These are phyloP conservation scores for Hymenopus coronatus DNA, from an alignment of 2,888 invertebrate species.

Conservation along the genomic window DNA sequence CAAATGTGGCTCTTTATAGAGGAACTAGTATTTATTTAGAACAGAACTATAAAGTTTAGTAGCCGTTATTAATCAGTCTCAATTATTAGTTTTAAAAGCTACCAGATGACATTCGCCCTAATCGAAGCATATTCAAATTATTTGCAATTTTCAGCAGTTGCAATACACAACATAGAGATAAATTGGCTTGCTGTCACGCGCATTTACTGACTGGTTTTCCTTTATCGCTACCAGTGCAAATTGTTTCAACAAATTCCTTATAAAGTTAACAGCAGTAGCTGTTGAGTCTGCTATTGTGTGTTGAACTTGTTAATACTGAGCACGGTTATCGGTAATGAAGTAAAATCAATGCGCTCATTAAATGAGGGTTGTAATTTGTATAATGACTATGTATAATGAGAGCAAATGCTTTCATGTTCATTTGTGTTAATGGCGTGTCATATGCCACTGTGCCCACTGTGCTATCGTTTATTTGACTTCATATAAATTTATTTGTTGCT, in stretches of 20 bases:
- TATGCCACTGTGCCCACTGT: neutral
- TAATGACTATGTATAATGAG: neutral
- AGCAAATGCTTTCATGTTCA: neutral
- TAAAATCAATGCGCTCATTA: neutral
- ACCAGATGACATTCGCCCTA: no score
- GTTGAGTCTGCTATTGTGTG: neutral
- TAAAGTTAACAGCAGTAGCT: neutral
- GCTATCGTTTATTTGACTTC: neutral
- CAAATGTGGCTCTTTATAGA: no score
- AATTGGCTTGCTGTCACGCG: neutral
- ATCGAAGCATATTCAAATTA: no score
- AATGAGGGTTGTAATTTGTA: neutral
- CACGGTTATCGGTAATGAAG: neutral
- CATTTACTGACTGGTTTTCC: neutral
- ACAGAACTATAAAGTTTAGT: no score
- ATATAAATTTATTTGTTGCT: neutral
- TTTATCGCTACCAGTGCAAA: neutral
- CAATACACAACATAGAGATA: neutral
- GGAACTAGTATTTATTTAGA: no score
- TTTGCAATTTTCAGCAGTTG: no score
- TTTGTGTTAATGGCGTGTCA: neutral
- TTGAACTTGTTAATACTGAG: neutral
- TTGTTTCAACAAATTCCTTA: neutral
- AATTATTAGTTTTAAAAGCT: no score
- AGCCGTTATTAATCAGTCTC: no score